phyloP scores from a whole-genome alignment of 2,797 vertebrate genomes.

The Jordanella pulchra region DNA sequence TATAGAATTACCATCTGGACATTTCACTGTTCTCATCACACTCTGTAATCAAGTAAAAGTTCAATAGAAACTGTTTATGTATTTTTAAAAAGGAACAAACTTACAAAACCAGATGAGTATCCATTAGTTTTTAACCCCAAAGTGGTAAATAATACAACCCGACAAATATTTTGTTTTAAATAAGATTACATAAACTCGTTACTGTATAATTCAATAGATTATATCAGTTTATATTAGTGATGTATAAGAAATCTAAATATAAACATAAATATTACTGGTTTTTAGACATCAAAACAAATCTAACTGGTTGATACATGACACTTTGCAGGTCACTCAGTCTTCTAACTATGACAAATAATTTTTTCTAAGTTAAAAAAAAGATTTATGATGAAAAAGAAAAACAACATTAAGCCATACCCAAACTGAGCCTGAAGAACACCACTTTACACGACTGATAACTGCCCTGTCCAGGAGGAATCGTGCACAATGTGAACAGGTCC shows the following conservation, averaged over 20 bases:
- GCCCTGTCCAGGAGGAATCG: conserved; percentile 33
- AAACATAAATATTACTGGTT: background rate
- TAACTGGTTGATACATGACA: background rate
- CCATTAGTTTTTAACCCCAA: background rate
- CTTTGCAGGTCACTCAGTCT: background rate
- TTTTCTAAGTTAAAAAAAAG: background rate
- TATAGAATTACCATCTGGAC: background rate
- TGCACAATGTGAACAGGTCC: conserved; percentile 47
- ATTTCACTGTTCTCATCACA: background rate
- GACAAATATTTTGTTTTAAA: background rate
- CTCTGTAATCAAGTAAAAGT: background rate
- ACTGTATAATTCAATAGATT: background rate
- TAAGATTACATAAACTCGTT: background rate
- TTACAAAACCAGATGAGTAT: background rate
- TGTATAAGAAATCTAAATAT: too few relatives aligned
- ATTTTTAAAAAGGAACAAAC: background rate
- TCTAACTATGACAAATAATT: background rate
- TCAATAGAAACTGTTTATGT: background rate
- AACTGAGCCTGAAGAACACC: background rate
- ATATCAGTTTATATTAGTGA: background rate
- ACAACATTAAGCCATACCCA: background rate
- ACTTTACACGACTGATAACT: conserved; percentile 20
- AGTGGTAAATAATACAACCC: background rate
- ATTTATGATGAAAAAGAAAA: too few relatives aligned
- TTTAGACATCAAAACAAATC: background rate